phyloP scores from a whole-genome alignment of 2,113 vertebrate species.

The Lagenorhynchus albirostris region DNA sequence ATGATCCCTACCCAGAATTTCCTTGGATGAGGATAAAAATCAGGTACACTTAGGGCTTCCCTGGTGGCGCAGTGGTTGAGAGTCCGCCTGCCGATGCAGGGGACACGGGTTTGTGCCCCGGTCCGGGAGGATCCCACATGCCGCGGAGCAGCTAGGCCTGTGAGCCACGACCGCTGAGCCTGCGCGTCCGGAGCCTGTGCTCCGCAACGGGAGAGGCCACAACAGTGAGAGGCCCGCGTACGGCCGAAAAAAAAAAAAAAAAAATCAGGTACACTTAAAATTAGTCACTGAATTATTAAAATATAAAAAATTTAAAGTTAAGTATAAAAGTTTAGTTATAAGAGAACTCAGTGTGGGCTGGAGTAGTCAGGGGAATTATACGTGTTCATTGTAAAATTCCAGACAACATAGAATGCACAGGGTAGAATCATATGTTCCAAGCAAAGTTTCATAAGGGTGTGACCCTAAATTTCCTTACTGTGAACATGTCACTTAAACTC shows the following conservation, averaged over 20 bases:
- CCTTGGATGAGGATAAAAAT: neutral
- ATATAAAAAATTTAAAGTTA: neutral
- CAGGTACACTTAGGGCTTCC: neutral
- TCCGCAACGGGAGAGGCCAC: too few species aligned
- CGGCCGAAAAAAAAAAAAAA: neutral
- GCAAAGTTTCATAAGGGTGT: neutral
- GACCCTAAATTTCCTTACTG: neutral
- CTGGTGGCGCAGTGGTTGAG: too few species aligned
- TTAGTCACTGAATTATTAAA: neutral
- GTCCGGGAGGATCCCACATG: too few species aligned
- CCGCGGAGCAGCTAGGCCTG: too few species aligned
- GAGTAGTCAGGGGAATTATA: neutral
- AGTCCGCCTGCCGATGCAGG: too few species aligned
- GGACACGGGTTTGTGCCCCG: too few species aligned
- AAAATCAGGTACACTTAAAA: neutral
- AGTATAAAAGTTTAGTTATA: neutral
- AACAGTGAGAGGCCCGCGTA: too few species aligned
- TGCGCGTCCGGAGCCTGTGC: too few species aligned
- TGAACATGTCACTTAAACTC: neutral
- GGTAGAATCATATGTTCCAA: conserved; percentile 1
- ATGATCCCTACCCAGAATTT: neutral
- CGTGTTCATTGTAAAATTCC: neutral
- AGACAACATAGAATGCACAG: neutral
- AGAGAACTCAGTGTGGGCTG: neutral
- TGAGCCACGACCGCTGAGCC: too few species aligned